These are phyloP conservation scores for Tachuris rubrigastra DNA, from an alignment of 2,113 vertebrate species.

Conservation along the genomic window DNA sequence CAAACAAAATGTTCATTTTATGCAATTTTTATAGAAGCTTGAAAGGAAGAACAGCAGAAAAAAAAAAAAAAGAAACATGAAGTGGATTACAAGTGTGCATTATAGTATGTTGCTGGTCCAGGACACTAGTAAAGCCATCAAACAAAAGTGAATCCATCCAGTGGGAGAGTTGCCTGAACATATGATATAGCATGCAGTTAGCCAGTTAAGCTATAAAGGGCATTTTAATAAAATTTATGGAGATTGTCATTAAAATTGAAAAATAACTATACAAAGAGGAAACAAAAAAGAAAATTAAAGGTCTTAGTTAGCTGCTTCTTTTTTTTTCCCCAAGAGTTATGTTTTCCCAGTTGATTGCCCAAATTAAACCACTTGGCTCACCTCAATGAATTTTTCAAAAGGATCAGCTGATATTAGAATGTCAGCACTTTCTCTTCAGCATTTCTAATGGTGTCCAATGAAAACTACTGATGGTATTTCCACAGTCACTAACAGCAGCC, in stretches of 20 bases:
- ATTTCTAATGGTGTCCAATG: neutral
- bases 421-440: neutral
- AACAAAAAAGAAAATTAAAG: neutral
- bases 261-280: neutral
- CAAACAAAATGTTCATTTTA: neutral
- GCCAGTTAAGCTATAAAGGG: neutral
- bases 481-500: neutral
- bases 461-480: neutral
- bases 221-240: neutral
- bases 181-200: fast-evolving
- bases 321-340: neutral
- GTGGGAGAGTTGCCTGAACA: neutral
- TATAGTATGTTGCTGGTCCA: neutral
- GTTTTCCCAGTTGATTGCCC: neutral
- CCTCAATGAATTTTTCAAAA: neutral
- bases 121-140: neutral
- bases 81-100: neutral
- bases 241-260: neutral
- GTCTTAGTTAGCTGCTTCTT: fast-evolving
- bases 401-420: neutral
- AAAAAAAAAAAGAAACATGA: neutral
- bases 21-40: neutral
- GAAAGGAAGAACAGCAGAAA: neutral
- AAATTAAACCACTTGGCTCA: neutral
- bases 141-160: neutral